A percentile compares a stretch with the other conserved stretches of the same genome.
Conservation (phyloP, 2,797 vertebrate species). For the Tragopan temminckii region DNA sequence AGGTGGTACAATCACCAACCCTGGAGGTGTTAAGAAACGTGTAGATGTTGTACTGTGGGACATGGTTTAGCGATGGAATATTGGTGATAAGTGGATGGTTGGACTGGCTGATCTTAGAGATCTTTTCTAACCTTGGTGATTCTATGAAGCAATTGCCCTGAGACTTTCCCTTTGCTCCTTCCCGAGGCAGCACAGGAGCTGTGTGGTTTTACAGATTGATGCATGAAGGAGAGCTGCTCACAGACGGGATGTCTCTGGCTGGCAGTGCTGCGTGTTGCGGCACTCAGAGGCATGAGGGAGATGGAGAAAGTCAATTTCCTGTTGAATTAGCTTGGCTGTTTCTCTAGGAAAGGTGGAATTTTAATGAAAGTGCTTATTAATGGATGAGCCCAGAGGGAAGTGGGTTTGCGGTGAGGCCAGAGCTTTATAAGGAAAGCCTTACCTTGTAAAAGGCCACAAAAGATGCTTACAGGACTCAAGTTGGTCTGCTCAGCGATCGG, state of each 20-base stretch:
- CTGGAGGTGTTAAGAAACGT: no score
- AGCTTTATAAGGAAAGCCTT: constrained; percentile 46
- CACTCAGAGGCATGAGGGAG: rapidly evolving
- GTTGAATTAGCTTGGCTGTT: constrained; percentile 34
- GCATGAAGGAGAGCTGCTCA: rapidly evolving
- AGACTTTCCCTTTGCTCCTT: not conserved
- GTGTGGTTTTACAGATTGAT: not conserved
- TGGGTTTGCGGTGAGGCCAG: constrained; percentile 46
- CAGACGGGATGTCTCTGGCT: not conserved
- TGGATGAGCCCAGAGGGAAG: constrained; percentile 67
- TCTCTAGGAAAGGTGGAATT: constrained; percentile 58
- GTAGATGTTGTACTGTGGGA: no score
- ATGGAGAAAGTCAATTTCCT: constrained; percentile 40
- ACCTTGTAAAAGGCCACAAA: constrained; percentile 61
- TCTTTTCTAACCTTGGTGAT: no score
- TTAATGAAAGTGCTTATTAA: constrained; percentile 71
- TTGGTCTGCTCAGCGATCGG: not conserved
- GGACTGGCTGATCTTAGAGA: no score
- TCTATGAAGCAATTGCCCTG: not conserved
- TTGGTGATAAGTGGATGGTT: no score
- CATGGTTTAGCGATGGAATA: no score
- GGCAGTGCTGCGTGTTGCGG: rapidly evolving
- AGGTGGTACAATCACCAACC: no score
- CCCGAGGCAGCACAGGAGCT: rapidly evolving
- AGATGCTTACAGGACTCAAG: constrained; percentile 27